Evolutionary conservation across 2,888 invertebrate genomes (phyloP).

Genomic region (Amblyjoppa fuscipennis): DNA sequence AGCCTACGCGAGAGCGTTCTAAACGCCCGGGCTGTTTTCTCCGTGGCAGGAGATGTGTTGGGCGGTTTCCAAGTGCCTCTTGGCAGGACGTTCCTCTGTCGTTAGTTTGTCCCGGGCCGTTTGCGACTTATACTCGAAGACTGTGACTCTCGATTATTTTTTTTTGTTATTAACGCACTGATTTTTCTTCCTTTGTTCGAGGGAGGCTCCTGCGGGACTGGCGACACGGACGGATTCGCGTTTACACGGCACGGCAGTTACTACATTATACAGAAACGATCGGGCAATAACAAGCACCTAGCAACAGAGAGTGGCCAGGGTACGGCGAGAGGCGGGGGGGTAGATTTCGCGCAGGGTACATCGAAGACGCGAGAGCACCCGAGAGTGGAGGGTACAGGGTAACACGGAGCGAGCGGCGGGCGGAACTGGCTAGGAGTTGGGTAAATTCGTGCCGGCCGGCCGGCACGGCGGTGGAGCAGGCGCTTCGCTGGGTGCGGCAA

Average conservation of each 20-base stretch:
- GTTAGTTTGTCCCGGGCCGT: neutral
- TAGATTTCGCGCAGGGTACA: slow-evolving; percentile 5
- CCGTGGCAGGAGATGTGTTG: slow-evolving; percentile 42
- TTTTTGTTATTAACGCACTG: neutral
- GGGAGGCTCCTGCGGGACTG: neutral
- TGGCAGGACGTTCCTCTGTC: slow-evolving; percentile 24
- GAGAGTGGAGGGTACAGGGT: slow-evolving; percentile 32
- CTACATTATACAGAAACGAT: slow-evolving; percentile 48
- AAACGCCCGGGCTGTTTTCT: slow-evolving; percentile 1
- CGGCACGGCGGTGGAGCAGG: slow-evolving; percentile 70
- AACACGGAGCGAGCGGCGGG: slow-evolving; percentile 5
- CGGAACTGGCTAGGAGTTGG: slow-evolving; percentile 26
- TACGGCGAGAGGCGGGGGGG: slow-evolving; percentile 4
- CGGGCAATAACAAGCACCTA: slow-evolving; percentile 72
- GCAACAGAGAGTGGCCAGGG: slow-evolving; percentile 72
- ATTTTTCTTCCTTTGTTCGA: neutral
- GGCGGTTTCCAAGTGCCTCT: slow-evolving; percentile 47
- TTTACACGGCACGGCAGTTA: slow-evolving; percentile 17
- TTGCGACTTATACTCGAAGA: neutral
- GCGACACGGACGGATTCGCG: slow-evolving; percentile 66
- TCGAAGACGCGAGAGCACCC: slow-evolving; percentile 10
- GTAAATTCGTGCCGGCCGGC: slow-evolving; percentile 48
- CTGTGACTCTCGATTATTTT: neutral
- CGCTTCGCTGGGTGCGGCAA: slow-evolving; percentile 83
- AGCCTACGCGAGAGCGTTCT: neutral